Conservation (phyloP, 1,140 invertebrate species). For the Lycorma delicatula region DNA sequence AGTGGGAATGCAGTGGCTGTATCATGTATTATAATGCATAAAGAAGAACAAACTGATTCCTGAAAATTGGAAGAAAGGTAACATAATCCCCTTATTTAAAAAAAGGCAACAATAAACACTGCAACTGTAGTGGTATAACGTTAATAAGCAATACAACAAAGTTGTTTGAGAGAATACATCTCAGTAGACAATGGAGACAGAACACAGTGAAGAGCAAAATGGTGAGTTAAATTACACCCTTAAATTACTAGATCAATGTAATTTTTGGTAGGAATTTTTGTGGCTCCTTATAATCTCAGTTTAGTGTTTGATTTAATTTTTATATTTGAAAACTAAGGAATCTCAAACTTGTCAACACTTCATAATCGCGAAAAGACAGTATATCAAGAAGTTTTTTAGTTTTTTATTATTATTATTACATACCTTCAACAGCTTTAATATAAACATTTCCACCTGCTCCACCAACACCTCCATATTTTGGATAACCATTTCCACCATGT, state of each 20-base stretch:
- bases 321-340: no score
- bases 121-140: background rate
- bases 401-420: no score
- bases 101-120: background rate
- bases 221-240: no score
- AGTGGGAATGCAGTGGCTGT: background rate
- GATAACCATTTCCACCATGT: constrained; percentile 61
- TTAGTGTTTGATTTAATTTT: no score
- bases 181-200: background rate
- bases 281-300: no score
- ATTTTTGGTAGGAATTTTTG: no score
- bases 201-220: background rate
- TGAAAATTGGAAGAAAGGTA: background rate
- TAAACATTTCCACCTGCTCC: constrained; percentile 78
- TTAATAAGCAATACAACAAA: background rate
- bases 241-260: no score
- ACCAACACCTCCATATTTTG: constrained; percentile 72
- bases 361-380: no score
- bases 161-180: background rate
- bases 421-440: constrained; percentile 53
- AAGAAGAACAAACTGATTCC: background rate
- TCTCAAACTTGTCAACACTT: no score
- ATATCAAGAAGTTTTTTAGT: no score
- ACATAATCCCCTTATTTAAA: background rate
- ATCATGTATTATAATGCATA: background rate